Evolutionary conservation across 1,140 invertebrate genomes (phyloP).

Genomic region (Argopecten irradians): DNA sequence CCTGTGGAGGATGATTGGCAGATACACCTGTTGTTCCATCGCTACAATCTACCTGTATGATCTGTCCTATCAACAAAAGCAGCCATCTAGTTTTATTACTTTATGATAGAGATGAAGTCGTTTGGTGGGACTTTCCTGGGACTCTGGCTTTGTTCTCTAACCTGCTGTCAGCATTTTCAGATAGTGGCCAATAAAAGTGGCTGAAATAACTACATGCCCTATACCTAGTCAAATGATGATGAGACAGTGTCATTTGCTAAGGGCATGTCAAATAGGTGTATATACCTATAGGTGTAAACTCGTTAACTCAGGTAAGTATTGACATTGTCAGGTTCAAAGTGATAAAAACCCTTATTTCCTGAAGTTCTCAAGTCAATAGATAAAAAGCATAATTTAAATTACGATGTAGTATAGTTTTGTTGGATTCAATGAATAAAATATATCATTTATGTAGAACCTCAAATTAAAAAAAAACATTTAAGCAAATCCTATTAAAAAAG

Average conservation of each 20-base stretch:
- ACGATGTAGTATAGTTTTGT: too few species aligned
- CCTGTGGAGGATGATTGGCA: not conserved
- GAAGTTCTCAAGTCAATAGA: too few species aligned
- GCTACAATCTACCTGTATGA: not conserved
- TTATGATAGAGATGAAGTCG: not conserved
- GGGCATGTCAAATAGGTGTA: not conserved
- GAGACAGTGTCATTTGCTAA: not conserved
- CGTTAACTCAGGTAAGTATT: slow-evolving; percentile 7
- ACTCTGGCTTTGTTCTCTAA: not conserved
- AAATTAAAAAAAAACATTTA: too few species aligned
- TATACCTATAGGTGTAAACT: not conserved
- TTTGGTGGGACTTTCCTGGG: not conserved
- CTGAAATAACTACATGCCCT: not conserved
- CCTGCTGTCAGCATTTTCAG: not conserved
- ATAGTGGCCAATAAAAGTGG: not conserved
- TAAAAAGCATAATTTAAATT: too few species aligned
- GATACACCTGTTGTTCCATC: not conserved
- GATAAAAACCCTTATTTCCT: not conserved
- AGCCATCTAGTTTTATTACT: not conserved
- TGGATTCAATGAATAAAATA: too few species aligned
- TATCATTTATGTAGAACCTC: too few species aligned
- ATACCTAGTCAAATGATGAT: not conserved
- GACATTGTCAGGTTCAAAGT: not conserved
- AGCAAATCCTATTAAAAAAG: too few species aligned
- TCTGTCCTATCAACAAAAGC: not conserved